Evolutionary conservation across 2,113 vertebrate species (phyloP), one percentile per base, ranked within the genome.

Genomic region (Podarcis raffonei): DNA sequence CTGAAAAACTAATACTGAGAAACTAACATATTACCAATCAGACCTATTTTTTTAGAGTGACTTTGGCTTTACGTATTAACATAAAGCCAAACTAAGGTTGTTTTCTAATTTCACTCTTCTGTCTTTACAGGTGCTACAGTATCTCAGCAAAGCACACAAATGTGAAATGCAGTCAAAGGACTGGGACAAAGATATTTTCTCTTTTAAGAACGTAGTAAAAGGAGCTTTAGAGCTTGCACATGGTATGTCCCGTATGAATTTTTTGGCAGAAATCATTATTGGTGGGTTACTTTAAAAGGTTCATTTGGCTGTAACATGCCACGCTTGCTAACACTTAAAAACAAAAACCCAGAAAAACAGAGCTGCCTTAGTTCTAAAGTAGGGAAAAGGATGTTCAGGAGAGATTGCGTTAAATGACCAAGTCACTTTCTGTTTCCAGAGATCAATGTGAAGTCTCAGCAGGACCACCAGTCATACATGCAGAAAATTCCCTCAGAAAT

Each of bases 131-230:
- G 98, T 97, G 0, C 96, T 99, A 72, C 98, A 98, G 95, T 99
- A 96, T 95, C 96, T 99, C 92, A 97, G 93, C 35, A 99, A 99
- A 94, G 98, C 98, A 23, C 97, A 99, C 94, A 98, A 98, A 92
- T 99, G 98, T 95, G 97, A 98, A 94, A 96, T 97, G 23, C 98
- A 99, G 85, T 96, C 95, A 53, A 94, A 88, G 12, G 96, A 97
- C 18, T 99, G 99, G 99, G 98, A 99, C 88, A 99, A 97, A 90
- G 97, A 99, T 75, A 90, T 96, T 25, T 79, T 81, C 12, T 96
- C 97, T 92, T 99, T 99, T 95, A 98, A 97, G 94, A 97, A 98
- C 72, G 97, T 99, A 82, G 94, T 97, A 89, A 95, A 95, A 90
- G 96, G 96, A 95, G 98, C 98, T 77, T 48, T 97, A 87, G 94